Base-by-base conservation (phyloP, 2,888 invertebrate genomes). In the Chrysolina oricalcia region DNA sequence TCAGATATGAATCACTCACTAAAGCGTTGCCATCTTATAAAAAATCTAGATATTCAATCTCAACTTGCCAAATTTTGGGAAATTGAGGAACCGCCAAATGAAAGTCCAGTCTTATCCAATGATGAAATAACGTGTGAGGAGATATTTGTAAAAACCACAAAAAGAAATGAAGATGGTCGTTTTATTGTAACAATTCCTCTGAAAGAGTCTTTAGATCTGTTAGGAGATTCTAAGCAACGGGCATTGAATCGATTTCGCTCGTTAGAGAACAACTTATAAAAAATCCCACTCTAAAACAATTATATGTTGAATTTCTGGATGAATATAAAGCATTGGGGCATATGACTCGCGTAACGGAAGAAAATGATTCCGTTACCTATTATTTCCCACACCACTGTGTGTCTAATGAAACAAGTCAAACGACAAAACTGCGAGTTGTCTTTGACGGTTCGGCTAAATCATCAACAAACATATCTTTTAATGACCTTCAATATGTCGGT, bases 51-150 rank as follows among this genome's bases (percentile, higher is more conserved):
- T 67, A 43, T 53, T 50, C 50, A 53, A 23, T 27, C 41, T 0
- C 67, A 48, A 27, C 19, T 66, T 41, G 65, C n/a, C 15, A 65
- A 43, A 65, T 48, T 50, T n/a, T 67, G 50, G 67, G 50, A 23
- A 9, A 48, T 67, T 10, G 48, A 66, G 23, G 46, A 66, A 66
- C 41, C 46, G n/a, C 66, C 66, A 10, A 15, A 15, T 13, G 10
- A 3, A 13, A 9, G 3, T 19, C 17, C 11, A 19, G 19, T 13
- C 2, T 1, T 66, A 2, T 21, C 66, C 3, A 43, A 1, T 43
- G 66, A 46, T 17, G 66, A 66, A 6, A 15, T 46, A 46, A 50
- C 48, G n/a, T 67, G 27, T 50, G 2, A 48, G 50, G 27, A 15
- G 15, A 67, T 50, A 6, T 67, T 67, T 67, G 15, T 27, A n/a